Conservation (phyloP, 2,113 vertebrate genomes). For the Chlorocebus sabaeus region DNA sequence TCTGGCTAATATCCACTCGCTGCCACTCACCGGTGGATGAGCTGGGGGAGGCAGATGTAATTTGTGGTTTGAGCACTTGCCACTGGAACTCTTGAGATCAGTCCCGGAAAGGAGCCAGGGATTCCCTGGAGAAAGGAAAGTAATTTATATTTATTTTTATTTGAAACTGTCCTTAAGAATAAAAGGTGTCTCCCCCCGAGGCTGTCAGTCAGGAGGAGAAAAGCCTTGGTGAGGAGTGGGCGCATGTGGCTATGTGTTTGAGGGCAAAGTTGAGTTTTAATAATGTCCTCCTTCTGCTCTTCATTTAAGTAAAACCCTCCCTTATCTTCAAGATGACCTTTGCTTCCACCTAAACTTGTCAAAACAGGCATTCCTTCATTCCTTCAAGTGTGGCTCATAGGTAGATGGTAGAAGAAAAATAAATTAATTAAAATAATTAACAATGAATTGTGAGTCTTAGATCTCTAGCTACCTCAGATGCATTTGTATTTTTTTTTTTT, state of each 20-base stretch:
- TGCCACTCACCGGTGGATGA: neutral
- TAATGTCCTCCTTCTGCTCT: neutral
- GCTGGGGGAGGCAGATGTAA: neutral
- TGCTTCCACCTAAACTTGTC: neutral
- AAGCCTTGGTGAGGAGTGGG: neutral
- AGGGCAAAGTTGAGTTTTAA: neutral
- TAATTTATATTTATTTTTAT: neutral
- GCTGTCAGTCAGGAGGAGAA: neutral
- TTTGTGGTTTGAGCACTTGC: neutral
- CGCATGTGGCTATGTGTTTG: neutral
- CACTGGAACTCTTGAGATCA: slow-evolving; percentile 4
- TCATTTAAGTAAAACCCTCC: neutral
- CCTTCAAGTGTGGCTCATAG: neutral
- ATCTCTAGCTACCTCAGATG: neutral
- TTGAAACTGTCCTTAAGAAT: neutral
- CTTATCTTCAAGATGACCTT: neutral
- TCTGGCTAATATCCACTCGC: neutral
- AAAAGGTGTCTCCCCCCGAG: neutral
- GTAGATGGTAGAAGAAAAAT: neutral
- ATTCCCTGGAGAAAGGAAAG: slow-evolving; percentile 5
- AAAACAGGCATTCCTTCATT: slow-evolving; percentile 26
- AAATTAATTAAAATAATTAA: slow-evolving; percentile 37
- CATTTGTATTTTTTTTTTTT: neutral
- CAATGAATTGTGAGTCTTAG: neutral
- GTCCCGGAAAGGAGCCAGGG: neutral